A percentile compares a stretch with the other conserved stretches of the same genome.
Conservation (phyloP, 1,140 invertebrate genomes). For the Linepithema humile region DNA sequence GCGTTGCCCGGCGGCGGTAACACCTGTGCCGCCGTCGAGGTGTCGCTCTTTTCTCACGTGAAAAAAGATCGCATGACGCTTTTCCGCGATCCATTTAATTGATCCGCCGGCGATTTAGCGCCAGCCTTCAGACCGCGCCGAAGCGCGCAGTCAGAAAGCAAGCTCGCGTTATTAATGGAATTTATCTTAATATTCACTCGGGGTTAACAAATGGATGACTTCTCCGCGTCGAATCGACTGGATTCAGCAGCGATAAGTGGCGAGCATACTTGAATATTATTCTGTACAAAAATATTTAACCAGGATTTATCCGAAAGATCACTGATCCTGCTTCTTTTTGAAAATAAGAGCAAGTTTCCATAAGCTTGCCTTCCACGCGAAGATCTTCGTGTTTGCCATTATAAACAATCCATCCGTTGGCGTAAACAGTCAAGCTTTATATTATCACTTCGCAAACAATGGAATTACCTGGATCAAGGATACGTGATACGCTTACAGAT, state of each 20-base stretch:
- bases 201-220: conserved; percentile 9
- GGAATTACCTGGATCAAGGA: neutral
- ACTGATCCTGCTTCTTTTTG: too few relatives aligned
- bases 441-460: conserved; percentile 37
- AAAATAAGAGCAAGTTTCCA: neutral
- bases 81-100: neutral
- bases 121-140: neutral
- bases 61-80: neutral
- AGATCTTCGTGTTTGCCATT: neutral
- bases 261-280: neutral
- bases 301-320: neutral
- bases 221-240: neutral
- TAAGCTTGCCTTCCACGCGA: neutral
- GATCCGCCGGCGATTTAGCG: neutral
- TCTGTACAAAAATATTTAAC: too few relatives aligned
- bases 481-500: neutral
- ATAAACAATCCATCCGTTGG: neutral
- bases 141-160: neutral
- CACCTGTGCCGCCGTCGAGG: conserved; percentile 8
- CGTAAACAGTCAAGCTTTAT: neutral
- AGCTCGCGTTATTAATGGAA: neutral
- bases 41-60: conserved; percentile 28
- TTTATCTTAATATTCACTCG: conserved; percentile 2
- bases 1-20: conserved; percentile 27
- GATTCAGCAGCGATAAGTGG: neutral